Evolutionary conservation across 2,113 vertebrate species (phyloP), one percentile per base, ranked within the genome.

Genomic region (Oceanites oceanicus): DNA sequence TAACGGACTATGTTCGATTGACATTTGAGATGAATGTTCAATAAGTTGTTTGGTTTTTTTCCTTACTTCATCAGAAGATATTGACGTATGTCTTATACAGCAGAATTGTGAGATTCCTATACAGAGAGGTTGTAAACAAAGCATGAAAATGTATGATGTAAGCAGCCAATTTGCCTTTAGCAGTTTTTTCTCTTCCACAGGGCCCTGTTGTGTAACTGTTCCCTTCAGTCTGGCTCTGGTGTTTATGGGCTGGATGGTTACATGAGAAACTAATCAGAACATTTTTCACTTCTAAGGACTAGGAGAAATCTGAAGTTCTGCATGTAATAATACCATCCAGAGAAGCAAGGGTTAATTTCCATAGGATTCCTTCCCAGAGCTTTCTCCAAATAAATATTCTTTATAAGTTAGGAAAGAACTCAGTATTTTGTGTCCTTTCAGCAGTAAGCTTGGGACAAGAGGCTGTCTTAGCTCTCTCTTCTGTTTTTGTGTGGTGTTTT

Each of bases 141-240:
- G 81, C 94, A 52, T 96, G 95, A 96, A 96, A 94, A 96, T 90
- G 87, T n/a, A 71, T 55, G 66, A 96, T 94, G 87, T 66, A 93
- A 95, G 85, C 78, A 72, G 81, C 91, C 92, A 97, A 73, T 55
- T 92, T 86, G 87, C 95, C 95, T 91, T 20, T 11, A 91, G 97
- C 84, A 26, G 4, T 87, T 95, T 95, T 83, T 89, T 53, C 32
- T 93, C 56, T 93, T 96, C 70, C 66, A 65, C 29, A 16, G 62
- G 25, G 25, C 23, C 62, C 58, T 73, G 74, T 97, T 97, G 93
- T 59, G 52, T 97, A 94, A 97, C 84, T 96, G 91, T 88, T 95
- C 77, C 42, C 53, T 92, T 90, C 61, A 73, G 68, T 50, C 73
- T 95, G 76, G 52, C 76, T 94, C 52, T 38, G 32, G 70, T 0